A percentile compares a stretch with the other conserved stretches of the same genome.
phyloP scores from a whole-genome alignment of 1,140 invertebrate species.

The Drosophila ercepeae region DNA sequence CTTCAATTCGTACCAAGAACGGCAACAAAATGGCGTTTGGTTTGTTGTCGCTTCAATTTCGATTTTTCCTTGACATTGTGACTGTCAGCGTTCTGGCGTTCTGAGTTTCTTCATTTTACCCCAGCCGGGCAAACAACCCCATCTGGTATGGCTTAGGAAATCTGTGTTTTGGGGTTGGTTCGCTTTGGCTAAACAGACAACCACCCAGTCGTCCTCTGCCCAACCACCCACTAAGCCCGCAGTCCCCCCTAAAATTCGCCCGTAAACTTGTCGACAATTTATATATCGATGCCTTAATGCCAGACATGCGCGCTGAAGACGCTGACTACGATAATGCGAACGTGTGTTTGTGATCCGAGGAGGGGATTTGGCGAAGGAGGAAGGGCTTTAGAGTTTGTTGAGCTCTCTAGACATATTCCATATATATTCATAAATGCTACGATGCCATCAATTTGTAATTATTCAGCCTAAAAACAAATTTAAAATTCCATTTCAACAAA shows the following conservation, averaged over 20 bases:
- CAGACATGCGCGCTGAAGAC: slow-evolving; percentile 76
- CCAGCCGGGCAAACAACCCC: slow-evolving; percentile 58
- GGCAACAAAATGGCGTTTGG: slow-evolving; percentile 64
- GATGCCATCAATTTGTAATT: slow-evolving; percentile 72
- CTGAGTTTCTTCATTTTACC: slow-evolving; percentile 77
- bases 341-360: neutral
- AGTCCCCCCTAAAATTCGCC: slow-evolving; percentile 16
- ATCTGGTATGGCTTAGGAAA: slow-evolving; percentile 62
- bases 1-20: slow-evolving; percentile 10
- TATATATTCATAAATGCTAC: slow-evolving; percentile 72
- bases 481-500: slow-evolving; percentile 69
- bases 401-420: slow-evolving; percentile 49
- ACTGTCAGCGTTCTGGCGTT: slow-evolving; percentile 41
- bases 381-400: slow-evolving; percentile 48
- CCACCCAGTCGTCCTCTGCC: slow-evolving; percentile 23
- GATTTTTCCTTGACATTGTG: slow-evolving; percentile 77
- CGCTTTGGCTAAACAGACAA: slow-evolving; percentile 27
- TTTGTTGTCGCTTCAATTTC: slow-evolving; percentile 56
- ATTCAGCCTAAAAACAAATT: slow-evolving; percentile 54
- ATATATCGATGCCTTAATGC: slow-evolving; percentile 54
- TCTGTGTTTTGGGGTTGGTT: slow-evolving; percentile 79
- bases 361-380: slow-evolving; percentile 1
- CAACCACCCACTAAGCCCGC: slow-evolving; percentile 1
- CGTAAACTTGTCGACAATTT: slow-evolving; percentile 42
- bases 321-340: slow-evolving; percentile 5